Evolutionary conservation across 1,140 invertebrate species (phyloP), one percentile per base, ranked within the genome.

Genomic region (Phymastichus coffea): DNA sequence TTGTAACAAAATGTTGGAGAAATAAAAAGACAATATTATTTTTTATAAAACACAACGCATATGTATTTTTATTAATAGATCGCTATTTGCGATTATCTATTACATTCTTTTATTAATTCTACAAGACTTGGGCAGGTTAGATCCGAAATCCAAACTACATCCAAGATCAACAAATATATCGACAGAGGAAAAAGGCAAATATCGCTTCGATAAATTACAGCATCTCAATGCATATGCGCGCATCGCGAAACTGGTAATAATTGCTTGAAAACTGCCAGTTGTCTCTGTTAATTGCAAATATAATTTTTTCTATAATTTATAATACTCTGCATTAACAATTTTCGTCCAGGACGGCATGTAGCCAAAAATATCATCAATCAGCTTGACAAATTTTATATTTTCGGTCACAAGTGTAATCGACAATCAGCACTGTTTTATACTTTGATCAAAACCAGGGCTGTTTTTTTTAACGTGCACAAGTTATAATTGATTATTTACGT

Each of bases 141-240:
- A 60, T 60, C 54, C 33, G 33, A 60, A 56, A 61, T 55, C 59
- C 35, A 49, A 55, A 55, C n/a, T 43, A 43, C 1, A 55, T 51
- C 59, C 59, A 61, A 61, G 52, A 41, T 55, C 46, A 61, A 61
- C 59, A 61, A 61, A 61, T 61, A 61, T 61, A 61, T 55, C 59
- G 52, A 61, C 52, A 55, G 52, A 61, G 58, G 44, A 55, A 56
- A 61, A 61, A 61, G 59, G 52, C 59, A 61, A 49, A 49, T 61
- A 61, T 61, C 52, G 52, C 59, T 49, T 61, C 14, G 22, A 61
- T 61, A 55, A 49, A 61, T 55, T 61, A 55, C 59, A 55, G 38
- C 44, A 37, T 55, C 20, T 53, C 53, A 56, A 56, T 61, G 52
- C 52, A 49, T 56, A 49, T 55, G 33, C 28, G 46, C 47, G 26